Conservation (phyloP, 2,797 vertebrate species). For the Morus bassanus region DNA sequence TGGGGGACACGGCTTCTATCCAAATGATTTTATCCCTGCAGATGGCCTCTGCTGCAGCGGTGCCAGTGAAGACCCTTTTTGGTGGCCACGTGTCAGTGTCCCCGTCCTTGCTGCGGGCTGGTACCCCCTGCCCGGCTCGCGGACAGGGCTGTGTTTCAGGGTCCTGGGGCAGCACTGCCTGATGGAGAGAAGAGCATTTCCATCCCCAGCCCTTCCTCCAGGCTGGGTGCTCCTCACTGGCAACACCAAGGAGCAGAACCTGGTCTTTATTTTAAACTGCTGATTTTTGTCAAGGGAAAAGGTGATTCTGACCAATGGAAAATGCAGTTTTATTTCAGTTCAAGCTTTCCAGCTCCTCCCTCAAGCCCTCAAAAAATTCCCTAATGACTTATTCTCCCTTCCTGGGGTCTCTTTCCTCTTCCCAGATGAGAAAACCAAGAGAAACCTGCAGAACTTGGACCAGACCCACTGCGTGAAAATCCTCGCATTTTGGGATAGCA, state of each 20-base stretch:
- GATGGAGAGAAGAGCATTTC: neutral
- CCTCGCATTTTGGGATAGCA: fast-evolving
- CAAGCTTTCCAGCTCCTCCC: neutral
- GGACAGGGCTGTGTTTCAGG: neutral
- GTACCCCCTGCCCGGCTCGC: fast-evolving
- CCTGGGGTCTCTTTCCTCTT: neutral
- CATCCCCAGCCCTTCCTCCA: neutral
- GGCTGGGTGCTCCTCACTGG: neutral
- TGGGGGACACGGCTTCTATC: neutral
- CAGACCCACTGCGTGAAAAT: neutral
- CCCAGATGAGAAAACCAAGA: neutral
- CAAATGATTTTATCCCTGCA: neutral
- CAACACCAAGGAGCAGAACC: neutral
- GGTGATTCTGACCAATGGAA: neutral
- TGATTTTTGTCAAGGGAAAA: neutral
- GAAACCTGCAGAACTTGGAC: neutral
- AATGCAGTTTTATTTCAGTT: neutral
- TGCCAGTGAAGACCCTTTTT: fast-evolving
- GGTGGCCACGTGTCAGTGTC: neutral
- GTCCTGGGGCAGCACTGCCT: neutral
- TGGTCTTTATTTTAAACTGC: neutral
- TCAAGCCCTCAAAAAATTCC: neutral
- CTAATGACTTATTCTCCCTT: neutral
- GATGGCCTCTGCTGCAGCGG: fast-evolving
- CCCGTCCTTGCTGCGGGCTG: neutral